Base-by-base conservation (phyloP, 2,888 invertebrate genomes). In the Yponomeuta cagnagella region DNA sequence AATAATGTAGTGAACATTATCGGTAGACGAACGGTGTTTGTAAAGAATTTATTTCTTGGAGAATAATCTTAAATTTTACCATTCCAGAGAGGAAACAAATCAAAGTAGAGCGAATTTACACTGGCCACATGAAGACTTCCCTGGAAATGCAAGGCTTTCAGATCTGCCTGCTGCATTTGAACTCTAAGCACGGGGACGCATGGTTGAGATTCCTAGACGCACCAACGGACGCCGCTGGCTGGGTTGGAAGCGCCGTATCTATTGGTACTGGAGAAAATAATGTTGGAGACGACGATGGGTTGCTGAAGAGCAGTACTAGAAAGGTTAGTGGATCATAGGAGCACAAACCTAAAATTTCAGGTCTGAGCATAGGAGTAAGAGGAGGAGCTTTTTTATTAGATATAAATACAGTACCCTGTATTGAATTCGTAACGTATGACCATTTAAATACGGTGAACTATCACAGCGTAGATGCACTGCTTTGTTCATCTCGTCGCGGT, bases 121-220 rank as follows among this genome's bases (percentile, higher is more conserved):
- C 93, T 73, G 93, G 93, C 0, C 89, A 88, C 74, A 89, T 95
- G 73, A 94, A 96, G 87, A 96, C 97, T 0, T 96, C 97, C 0
- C 82, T 97, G 68, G 95, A 97, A 78, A 96, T 96, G 93, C 94
- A 95, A 71, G 97, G 97, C 9, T 92, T 97, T 76, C 95, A 96
- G 75, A 90, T 98, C 43, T 95, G 96, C 15, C 76, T 97, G 30
- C 78, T 96, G 10, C 93, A 94, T 75, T 79, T 95, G 10, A 87
- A 85, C 12, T 83, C 92, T 71, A 78, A 82, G 2, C 76, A 87
- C 48, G 87, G 90, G 31, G 84, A 84, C 2, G 73, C 87, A 0
- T 93, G 95, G 84, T 73, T 95, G 72, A 78, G 86, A 6, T 90
- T 93, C 67, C 84, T 96, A 33, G 95, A 96, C 77, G 89, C 87